A percentile compares a stretch with the other conserved stretches of the same genome.
Evolutionary conservation across 2,113 vertebrate species (phyloP).

Genomic region (Austrofundulus limnaeus): DNA sequence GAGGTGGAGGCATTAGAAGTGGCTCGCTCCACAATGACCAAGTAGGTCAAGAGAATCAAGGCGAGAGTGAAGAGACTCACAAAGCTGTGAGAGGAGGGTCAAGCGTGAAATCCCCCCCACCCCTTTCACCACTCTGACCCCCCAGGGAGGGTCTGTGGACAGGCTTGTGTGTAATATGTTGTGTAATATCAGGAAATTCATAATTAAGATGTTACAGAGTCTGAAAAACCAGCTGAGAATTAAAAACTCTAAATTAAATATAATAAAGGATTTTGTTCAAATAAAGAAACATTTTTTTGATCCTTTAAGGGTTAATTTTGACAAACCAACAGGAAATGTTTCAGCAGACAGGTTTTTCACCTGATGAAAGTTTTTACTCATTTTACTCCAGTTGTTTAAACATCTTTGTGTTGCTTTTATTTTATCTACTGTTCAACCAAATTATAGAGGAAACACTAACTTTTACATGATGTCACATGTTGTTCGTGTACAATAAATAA

Average conservation of each 20-base stretch:
- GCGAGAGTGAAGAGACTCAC: constrained; percentile 76
- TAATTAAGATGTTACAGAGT: not conserved
- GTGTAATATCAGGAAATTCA: constrained; percentile 8
- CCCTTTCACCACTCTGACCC: constrained; percentile 53
- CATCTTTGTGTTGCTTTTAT: no score
- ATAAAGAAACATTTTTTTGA: no score
- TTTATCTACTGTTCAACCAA: no score
- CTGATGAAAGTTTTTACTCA: no score
- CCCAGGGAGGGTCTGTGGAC: constrained; percentile 62
- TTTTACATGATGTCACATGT: no score
- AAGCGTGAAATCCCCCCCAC: constrained; percentile 79
- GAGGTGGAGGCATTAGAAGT: constrained; percentile 76
- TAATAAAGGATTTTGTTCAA: not conserved
- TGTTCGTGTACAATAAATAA: no score
- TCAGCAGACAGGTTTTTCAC: no score
- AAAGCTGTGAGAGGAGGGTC: constrained; percentile 81
- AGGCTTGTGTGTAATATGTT: constrained; percentile 30
- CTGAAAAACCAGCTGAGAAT: not conserved
- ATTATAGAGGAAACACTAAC: no score
- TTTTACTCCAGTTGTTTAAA: no score
- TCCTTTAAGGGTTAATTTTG: not conserved
- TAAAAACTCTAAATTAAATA: not conserved
- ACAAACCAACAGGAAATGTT: no score
- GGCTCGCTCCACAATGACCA: constrained; percentile 78
- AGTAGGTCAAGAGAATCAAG: constrained; percentile 82